A percentile compares a stretch with the other conserved stretches of the same genome.
phyloP scores from a whole-genome alignment of 37 sponge, comb jelly and placozoan genomes.

The Chondrilla cf. caribensis region DNA sequence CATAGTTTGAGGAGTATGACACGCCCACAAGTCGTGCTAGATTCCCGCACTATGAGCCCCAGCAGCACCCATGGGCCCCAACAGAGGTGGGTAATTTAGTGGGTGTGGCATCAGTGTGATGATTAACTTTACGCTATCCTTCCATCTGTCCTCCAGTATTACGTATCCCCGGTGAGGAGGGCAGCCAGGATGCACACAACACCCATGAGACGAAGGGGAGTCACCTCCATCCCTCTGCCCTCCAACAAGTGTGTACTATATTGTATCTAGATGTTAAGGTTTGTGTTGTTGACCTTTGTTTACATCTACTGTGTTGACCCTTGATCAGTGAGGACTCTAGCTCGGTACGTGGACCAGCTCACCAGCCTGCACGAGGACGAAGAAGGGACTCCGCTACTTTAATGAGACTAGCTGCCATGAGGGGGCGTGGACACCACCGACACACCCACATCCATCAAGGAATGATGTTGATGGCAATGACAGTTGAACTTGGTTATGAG shows the following conservation, averaged over 20 bases:
- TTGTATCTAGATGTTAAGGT: no score
- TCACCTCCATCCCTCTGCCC: no score
- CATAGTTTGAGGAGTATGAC: neutral
- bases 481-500: constrained; percentile 16
- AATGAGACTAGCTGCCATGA: no score
- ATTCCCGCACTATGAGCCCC: constrained; percentile 7
- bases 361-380: no score
- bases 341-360: no score
- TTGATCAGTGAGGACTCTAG: no score
- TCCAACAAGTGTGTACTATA: no score
- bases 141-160: neutral
- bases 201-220: neutral
- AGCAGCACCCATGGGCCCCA: constrained; percentile 22
- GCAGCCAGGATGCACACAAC: neutral
- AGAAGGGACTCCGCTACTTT: no score
- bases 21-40: no score
- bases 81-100: neutral
- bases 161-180: neutral
- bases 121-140: neutral
- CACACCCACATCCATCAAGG: neutral
- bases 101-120: neutral
- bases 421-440: no score
- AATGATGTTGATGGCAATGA: neutral
- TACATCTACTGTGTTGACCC: no score
- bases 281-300: no score